Base-by-base conservation (phyloP, 2,113 vertebrate species). In the Xiphorhynchus elegans region DNA sequence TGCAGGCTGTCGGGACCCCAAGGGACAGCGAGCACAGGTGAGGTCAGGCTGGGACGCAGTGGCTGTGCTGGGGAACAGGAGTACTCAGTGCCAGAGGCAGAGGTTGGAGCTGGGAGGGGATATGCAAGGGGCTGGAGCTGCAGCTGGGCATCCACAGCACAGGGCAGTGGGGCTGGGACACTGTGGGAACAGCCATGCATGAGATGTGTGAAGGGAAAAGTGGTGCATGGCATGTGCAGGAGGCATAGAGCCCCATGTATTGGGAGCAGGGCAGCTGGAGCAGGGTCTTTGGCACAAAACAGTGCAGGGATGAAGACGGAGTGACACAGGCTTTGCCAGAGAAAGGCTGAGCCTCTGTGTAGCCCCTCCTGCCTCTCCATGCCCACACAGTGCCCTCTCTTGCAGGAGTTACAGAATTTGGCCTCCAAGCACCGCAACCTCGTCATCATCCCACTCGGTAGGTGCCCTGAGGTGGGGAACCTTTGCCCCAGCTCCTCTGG, bases 1-100 rank as follows among this genome's bases (percentile, higher is more conserved):
- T 60, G 97, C 84, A 2, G 35, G 28, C 7, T 97, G 97, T 37
- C 86, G 94, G 67, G 91, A 97, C 50, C 95, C 95, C 25, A 49
- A 47, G 35, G 95, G 93, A 11, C 53, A 87, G 28, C 40, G 40
- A 44, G 94, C 73, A 5, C 86, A 97, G 97, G 96, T 97, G 79
- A 85, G 56, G 31, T 28, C 13, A 56, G 31, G 59, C 44, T 49
- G 77, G 93, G 60, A 8, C 0, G 1, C 35, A 3, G 31, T 2
- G 64, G 35, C 35, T 17, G 25, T 17, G 49, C 60, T 62, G 50
- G 39, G 29, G 40, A 18, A 40, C 7, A 3, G 47, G 63, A 40
- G 55, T 14, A 6, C 37, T 28, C 37, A 2, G 44, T 31, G 12
- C 62, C 37, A 6, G 16, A 15, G 39, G 24, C 28, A 15, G 60